Conservation (phyloP, 2,797 vertebrate genomes). For the Bovichtus diacanthus region DNA sequence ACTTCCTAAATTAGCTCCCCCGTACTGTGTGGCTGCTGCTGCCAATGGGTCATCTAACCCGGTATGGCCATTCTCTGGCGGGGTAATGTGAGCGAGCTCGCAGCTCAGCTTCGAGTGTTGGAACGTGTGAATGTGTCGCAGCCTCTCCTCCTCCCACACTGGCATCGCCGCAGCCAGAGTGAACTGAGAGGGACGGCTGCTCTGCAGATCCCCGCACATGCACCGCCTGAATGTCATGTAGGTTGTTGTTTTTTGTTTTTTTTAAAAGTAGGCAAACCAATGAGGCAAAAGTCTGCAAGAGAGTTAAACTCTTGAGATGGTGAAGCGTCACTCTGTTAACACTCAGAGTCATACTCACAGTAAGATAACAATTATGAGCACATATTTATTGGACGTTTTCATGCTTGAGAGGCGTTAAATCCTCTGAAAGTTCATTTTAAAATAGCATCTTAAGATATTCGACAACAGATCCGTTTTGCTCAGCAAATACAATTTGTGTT, state of each 20-base stretch:
- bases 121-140: conserved; percentile 45
- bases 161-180: too few species aligned
- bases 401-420: too few species aligned
- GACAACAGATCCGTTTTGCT: not conserved
- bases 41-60: conserved; percentile 52
- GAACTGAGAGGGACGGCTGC: conserved; percentile 50
- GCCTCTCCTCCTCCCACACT: not conserved
- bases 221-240: conserved; percentile 4
- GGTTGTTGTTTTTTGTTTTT: conserved; percentile 24
- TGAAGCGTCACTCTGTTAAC: not conserved
- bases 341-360: not conserved
- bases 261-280: not conserved
- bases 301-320: not conserved
- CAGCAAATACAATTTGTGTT: not conserved
- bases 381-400: not conserved
- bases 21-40: conserved; percentile 32
- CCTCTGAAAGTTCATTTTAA: not conserved
- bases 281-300: not conserved
- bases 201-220: conserved; percentile 9
- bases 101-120: conserved; percentile 18
- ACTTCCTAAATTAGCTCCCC: conserved; percentile 68
- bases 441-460: not conserved
- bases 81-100: conserved; percentile 44
- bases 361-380: not conserved
- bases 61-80: conserved; percentile 39